Base-by-base conservation (phyloP, 53 echinoderm and acorn worm species). In the Actinopyga echinites region DNA sequence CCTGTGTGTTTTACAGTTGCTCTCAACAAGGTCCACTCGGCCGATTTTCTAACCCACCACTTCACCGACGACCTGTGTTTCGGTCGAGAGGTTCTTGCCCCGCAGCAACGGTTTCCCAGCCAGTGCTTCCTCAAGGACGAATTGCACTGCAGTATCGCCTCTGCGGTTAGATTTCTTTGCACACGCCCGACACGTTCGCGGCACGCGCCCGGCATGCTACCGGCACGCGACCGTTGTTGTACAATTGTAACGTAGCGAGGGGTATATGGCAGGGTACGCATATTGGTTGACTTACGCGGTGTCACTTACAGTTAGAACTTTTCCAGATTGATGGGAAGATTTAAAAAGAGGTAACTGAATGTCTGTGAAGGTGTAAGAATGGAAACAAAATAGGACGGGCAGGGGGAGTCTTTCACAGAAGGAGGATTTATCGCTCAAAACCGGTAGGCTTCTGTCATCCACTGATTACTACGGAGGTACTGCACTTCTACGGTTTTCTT, bases 301-400 rank as follows among this genome's bases (percentile, higher is more conserved):
- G 68, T 68, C 68, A 68, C 68, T 68, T 68, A 36, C 68, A 36
- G 68, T 68, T 68, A 68, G 35, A 68, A 36, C 37, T n/a, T 35
- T 21, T 38, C 68, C 34, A 29, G 34, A 36, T 49, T 63, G 28
- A 28, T 63, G 68, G 38, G 31, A 68, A 15, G 68, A 68, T 35
- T 68, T 68, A 21, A 30, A 33, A 68, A 38, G 68, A 26, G 68
- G 68, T 22, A 68, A 38, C 40, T 21, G 15, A 34, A 36, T 62
- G 68, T 68, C 68, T 49, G 13, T 17, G 49, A 49, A 17, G 17
- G 11, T 64, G 64, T 32, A 30, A 30, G 29, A 32, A 64, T 30
- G 30, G 32, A 64, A 8, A 30, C 12, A 32, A 64, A 29, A 64
- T 29, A 64, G 32, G 32, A n/a, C 64, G 30, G 21, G 3, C 64